Evolutionary conservation across 2,797 vertebrate species (phyloP).

Genomic region (Crenuchus spilurus): DNA sequence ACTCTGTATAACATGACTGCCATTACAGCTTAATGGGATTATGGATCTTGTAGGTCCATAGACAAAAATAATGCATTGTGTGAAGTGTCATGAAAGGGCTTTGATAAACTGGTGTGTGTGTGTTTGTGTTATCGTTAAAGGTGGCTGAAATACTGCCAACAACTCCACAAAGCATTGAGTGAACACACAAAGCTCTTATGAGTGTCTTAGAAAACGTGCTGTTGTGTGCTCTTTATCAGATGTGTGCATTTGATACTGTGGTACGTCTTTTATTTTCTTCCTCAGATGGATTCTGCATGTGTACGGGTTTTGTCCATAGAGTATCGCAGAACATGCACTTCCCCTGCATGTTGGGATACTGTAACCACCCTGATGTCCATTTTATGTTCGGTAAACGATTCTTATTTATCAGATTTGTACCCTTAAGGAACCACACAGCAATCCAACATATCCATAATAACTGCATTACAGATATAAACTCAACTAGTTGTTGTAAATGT

Average conservation of each 20-base stretch:
- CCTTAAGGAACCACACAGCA: conserved; percentile 71
- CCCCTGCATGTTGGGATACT: conserved; percentile 60
- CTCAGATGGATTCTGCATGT: conserved; percentile 46
- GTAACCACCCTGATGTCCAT: conserved; percentile 42
- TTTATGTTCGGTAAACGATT: conserved; percentile 68
- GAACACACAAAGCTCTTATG: conserved; percentile 7
- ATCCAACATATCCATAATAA: conserved; percentile 76
- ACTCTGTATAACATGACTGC: conserved; percentile 18
- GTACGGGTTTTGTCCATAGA: conserved; percentile 51
- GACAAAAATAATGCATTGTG: conserved; percentile 29
- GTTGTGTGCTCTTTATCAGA: conserved; percentile 24
- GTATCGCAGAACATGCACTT: conserved; percentile 52
- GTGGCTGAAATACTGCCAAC: conserved; percentile 33
- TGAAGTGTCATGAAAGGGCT: conserved; percentile 33
- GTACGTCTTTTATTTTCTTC: conserved; percentile 46
- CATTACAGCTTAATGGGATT: not conserved
- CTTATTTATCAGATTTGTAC: conserved; percentile 79
- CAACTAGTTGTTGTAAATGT: conserved; percentile 83
- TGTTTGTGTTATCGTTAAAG: conserved; percentile 22
- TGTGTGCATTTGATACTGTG: conserved; percentile 51
- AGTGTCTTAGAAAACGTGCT: conserved; percentile 22
- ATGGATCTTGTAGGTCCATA: conserved; percentile 3
- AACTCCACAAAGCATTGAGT: conserved; percentile 9
- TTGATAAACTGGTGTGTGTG: conserved; percentile 25
- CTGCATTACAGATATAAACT: conserved; percentile 75